Base-by-base conservation (phyloP, 2,888 invertebrate genomes). In the Arrhopalites spinosus region DNA sequence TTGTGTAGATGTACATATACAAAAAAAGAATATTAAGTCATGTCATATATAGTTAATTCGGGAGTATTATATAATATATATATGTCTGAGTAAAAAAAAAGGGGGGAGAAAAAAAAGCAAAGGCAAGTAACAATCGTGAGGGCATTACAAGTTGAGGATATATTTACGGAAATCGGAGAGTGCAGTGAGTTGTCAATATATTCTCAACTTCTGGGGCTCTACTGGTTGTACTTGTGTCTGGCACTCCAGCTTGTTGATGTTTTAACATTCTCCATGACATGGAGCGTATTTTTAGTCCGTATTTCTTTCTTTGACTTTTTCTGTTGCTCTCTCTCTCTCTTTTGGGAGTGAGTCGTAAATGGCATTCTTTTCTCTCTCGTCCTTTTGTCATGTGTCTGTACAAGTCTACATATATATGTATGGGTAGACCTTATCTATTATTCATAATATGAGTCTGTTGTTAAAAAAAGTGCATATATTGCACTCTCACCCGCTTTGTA, bases 281-380 rank as follows among this genome's bases (percentile, higher is more conserved):
- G 45, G 47, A 68, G 47, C 45, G 45, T 68, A 68, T 68, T 68
- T 68, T 68, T 68, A 68, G 47, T 68, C 47, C 43, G 50, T 50
- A 15, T n/a, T 50, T n/a, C 50, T 50, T 50, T 50, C 15, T 15
- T 50, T 50, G 15, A 15, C 50, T n/a, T 50, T 50, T 50, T 5
- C n/a, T 50, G n/a, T 66, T 29, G 64, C 20, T 30, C 36, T 43
- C 66, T n/a, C 43, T 17, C n/a, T 15, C 36, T 30, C 43, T 66
- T 43, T 66, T 8, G 43, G 30, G 66, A 66, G 43, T 20, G 66
- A n/a, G 30, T 50, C 50, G 43, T 43, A 66, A 66, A 66, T 43
- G 66, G 30, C 66, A 66, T 66, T 66, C 43, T 66, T 43, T 17
- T 50, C 50, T 36, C 36, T 36, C 5, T 36, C 36, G 5, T 36